Conservation (phyloP, 2,888 invertebrate genomes). For the Amphipyra tragopoginis region DNA sequence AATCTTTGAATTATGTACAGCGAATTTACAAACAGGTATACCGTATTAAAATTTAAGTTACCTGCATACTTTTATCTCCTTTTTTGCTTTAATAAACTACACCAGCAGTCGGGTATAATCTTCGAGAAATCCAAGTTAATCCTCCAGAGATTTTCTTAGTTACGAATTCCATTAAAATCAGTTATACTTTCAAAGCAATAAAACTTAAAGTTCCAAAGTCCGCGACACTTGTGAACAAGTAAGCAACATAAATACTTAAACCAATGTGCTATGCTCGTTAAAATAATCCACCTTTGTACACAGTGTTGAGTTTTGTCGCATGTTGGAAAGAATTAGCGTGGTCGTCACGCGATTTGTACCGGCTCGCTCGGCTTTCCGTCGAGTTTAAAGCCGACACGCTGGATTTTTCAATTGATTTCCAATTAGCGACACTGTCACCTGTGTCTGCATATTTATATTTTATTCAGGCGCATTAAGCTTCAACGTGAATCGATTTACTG, state of each 20-base stretch:
- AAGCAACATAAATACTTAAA: constrained; percentile 42
- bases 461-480: constrained; percentile 37
- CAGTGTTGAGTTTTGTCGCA: constrained; percentile 39
- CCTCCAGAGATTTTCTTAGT: constrained; percentile 37
- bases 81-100: constrained; percentile 28
- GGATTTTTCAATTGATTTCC: constrained; percentile 50
- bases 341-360: constrained; percentile 43
- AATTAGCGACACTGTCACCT: constrained; percentile 42
- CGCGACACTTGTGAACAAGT: constrained; percentile 37
- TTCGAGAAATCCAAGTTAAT: constrained; percentile 33
- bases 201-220: constrained; percentile 38
- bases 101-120: constrained; percentile 31
- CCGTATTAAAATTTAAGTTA: constrained; percentile 34
- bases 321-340: constrained; percentile 32
- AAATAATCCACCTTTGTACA: constrained; percentile 37
- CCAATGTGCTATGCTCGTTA: constrained; percentile 33
- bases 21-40: constrained; percentile 22
- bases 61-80: constrained; percentile 26
- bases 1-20: constrained; percentile 27
- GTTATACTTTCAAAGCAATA: constrained; percentile 49
- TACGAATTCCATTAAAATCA: constrained; percentile 53
- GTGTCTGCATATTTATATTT: constrained; percentile 30
- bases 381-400: constrained; percentile 15
- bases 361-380: constrained; percentile 4
- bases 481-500: constrained; percentile 30